Percentiles rank a stretch among this genome's conserved stretches.
Evolutionary conservation across 2,888 invertebrate species (phyloP).

Genomic region (Margaritifera margaritifera): DNA sequence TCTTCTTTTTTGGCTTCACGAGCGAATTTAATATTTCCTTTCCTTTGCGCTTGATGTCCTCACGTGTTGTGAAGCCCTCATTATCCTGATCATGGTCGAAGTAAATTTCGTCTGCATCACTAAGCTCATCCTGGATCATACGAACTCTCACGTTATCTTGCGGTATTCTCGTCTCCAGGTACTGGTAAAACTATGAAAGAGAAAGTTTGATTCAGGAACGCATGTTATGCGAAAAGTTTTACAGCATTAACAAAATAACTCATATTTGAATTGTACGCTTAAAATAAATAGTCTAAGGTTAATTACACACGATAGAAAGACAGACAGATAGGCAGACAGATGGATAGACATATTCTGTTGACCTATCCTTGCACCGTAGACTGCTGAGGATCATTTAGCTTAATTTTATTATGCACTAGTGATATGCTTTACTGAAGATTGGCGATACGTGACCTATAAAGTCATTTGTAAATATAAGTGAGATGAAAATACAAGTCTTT

Average conservation of each 20-base stretch:
- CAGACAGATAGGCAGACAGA: too few species aligned
- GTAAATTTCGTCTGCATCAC: constrained; percentile 51
- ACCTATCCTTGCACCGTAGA: too few species aligned
- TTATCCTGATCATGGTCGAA: constrained; percentile 60
- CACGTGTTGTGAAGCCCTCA: constrained; percentile 52
- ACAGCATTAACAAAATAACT: neutral
- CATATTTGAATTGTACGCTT: neutral
- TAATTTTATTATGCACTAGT: too few species aligned
- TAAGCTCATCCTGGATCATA: constrained; percentile 42
- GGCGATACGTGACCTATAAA: too few species aligned
- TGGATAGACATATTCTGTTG: too few species aligned
- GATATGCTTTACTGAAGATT: too few species aligned
- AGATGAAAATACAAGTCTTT: too few species aligned
- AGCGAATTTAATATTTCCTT: constrained; percentile 54
- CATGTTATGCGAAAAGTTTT: neutral
- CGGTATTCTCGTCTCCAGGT: constrained; percentile 49
- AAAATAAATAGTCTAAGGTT: too few species aligned
- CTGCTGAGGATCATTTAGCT: too few species aligned
- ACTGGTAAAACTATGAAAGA: constrained; percentile 44
- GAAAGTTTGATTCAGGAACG: neutral
- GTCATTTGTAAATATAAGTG: too few species aligned
- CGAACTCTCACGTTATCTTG: constrained; percentile 53
- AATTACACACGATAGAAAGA: too few species aligned
- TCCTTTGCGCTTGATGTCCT: constrained; percentile 56
- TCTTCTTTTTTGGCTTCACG: constrained; percentile 56